Percentiles rank a stretch among this genome's conserved stretches.
phyloP scores from a whole-genome alignment of 2,797 vertebrate species.

The Ispidina picta region DNA sequence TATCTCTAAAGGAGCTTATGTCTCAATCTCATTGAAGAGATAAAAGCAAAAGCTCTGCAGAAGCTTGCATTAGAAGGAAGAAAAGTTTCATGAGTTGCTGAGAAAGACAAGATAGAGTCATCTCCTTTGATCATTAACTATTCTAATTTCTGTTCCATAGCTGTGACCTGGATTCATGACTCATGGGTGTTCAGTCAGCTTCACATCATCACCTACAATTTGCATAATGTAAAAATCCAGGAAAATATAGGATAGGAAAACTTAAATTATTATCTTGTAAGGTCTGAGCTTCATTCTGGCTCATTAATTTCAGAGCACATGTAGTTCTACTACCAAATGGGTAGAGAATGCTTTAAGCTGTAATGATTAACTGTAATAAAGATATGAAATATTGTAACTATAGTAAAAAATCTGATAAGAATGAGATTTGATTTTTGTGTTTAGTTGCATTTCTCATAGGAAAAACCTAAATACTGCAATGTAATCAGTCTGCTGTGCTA shows the following conservation, averaged over 20 bases:
- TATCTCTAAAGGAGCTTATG: not conserved
- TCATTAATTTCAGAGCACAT: constrained; percentile 46
- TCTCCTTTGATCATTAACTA: constrained; percentile 35
- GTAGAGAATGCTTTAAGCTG: not conserved
- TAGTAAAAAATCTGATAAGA: not conserved
- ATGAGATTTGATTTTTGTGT: not conserved
- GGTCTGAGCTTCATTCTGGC: not conserved
- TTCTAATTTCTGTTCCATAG: not conserved
- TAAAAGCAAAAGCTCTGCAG: not conserved
- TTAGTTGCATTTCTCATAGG: not conserved
- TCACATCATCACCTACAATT: constrained; percentile 37
- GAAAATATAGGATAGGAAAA: not conserved
- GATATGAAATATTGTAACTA: not conserved
- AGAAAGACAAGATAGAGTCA: not conserved
- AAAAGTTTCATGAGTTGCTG: constrained; percentile 2
- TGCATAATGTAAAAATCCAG: constrained; percentile 46
- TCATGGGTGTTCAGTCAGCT: constrained; percentile 1
- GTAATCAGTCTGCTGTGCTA: not conserved
- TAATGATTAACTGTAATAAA: constrained; percentile 6
- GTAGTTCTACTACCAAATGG: not conserved
- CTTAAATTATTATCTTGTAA: constrained; percentile 35
- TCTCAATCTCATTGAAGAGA: constrained; percentile 8
- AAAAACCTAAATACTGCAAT: not conserved
- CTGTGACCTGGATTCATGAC: not conserved
- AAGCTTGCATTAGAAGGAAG: not conserved